Base-by-base conservation (phyloP, 2,113 vertebrate species). In the Pelobates fuscus region DNA sequence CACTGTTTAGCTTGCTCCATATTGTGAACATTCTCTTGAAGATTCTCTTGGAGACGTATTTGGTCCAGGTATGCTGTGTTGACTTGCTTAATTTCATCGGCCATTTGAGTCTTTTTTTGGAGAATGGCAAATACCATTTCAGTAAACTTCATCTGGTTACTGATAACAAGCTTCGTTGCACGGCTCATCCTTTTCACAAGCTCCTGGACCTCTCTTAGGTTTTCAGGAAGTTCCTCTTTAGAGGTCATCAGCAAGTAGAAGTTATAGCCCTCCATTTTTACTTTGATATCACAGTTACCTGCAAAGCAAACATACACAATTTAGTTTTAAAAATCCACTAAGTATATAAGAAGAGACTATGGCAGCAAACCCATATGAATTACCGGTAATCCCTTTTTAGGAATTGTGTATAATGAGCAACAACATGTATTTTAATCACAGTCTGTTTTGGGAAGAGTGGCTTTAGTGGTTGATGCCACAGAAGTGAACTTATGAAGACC, bases 241-340 rank as follows among this genome's bases (percentile, higher is more conserved):
- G 71, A 44, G 66, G 84, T 77, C 3, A 46, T 78, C 41, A 80
- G 49, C 8, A 94, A 86, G 0, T 72, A 83, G 84, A 94, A 93
- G 12, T 87, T 84, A 24, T 83, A 91, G 70, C 86, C 82, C 55
- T 90, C 84, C 69, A 89, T 46, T 21, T 78, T 78, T 32, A 93
- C 81, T 77, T 83, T 84, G 77, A 86, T 59, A 3, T 63, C 66
- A 75, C 57, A 83, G 29, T 72, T 77, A 68, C 79, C 83, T 84
- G 81, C 66, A 84, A 79, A 66, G 58, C 66, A 69, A 78, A 80
- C 8, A 52, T 20, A 18, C 57, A 30, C 30, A 25, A 18, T 67
- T 20, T 67, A 46, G 20, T 17, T 7, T 32, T 17, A 4, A 70
- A 18, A 3, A 18, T 3, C 12, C 10, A 32, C 12, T 29, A 14